Base-by-base conservation (phyloP, 2,797 vertebrate genomes). In the Valencia hispanica region DNA sequence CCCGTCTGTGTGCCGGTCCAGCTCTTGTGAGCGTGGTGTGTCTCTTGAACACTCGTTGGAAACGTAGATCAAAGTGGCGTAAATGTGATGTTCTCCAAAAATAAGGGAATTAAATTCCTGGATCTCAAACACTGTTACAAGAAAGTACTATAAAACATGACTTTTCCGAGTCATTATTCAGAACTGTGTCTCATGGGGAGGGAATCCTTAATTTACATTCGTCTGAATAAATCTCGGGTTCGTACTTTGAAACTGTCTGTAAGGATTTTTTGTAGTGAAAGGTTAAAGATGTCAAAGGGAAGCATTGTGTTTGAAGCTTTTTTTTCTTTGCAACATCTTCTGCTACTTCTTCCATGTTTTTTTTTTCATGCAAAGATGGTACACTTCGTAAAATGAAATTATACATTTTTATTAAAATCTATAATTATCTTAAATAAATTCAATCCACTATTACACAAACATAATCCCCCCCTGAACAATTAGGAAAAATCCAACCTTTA, bases 131-230 rank as follows among this genome's bases (percentile, higher is more conserved):
- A 45, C 17, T 45, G 41, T 25, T 68, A 65, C 61, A 17, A n/a
- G n/a, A 68, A 65, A 43, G 18, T 17, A 45, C 25, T 8, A 45
- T n/a, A 27, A 68, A 68, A 65, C 30, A n/a, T 6, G 65, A 14
- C 22, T 66, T 66, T 66, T 66, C 36, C 20, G 63, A 41, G 63
- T 66, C 39, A 45, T 68, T 68, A 68, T 17, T 68, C 39, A 45
- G 14, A 68, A 68, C 25, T 39, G 9, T 68, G 65, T 27, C 65
- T 68, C 65, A 68, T n/a, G 27, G 6, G 9, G 41, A n/a, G 39
- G 63, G 25, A 1, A 27, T 27, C 65, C 14, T 34, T 68, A 43
- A 68, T 68, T 68, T 68, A 39, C 65, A 68, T 43, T 68, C 27
- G 25, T 68, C 39, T 68, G 65, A 68, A 68, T 68, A 41, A 45